These are phyloP conservation scores for Lochmaea crataegi DNA, from an alignment of 2,888 invertebrate genomes.

Conservation along the genomic window DNA sequence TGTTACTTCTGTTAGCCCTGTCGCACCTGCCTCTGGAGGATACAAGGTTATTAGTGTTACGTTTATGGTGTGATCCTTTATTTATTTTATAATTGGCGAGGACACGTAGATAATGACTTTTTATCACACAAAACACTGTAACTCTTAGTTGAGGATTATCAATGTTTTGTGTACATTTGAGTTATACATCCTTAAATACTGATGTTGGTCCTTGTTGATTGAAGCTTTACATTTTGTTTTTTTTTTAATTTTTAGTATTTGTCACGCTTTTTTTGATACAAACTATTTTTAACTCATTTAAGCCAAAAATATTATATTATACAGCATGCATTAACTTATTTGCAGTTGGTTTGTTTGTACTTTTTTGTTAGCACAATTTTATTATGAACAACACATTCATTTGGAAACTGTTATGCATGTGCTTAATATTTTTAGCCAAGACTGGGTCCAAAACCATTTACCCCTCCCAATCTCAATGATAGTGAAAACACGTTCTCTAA, in stretches of 20 bases:
- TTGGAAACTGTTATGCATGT: conserved; percentile 12
- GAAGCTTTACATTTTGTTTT: background rate
- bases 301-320: background rate
- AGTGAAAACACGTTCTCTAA: conserved; percentile 80
- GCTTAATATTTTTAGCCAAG: conserved; percentile 74
- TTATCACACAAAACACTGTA: background rate
- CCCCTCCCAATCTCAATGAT: conserved; percentile 78
- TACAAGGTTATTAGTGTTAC: conserved; percentile 76
- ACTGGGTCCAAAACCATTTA: conserved; percentile 87
- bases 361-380: background rate
- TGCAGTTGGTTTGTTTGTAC: background rate
- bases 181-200: background rate
- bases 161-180: background rate
- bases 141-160: background rate
- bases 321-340: background rate
- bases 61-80: conserved; percentile 27
- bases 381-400: background rate
- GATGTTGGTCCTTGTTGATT: background rate
- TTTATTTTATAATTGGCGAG: background rate
- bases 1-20: conserved; percentile 71
- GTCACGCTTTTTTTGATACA: background rate
- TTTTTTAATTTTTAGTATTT: background rate
- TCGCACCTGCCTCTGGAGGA: conserved; percentile 68
- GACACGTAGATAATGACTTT: background rate
- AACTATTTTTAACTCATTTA: background rate